These are phyloP conservation scores for Chauna torquata DNA, from an alignment of 2,113 vertebrate genomes.

Conservation along the genomic window DNA sequence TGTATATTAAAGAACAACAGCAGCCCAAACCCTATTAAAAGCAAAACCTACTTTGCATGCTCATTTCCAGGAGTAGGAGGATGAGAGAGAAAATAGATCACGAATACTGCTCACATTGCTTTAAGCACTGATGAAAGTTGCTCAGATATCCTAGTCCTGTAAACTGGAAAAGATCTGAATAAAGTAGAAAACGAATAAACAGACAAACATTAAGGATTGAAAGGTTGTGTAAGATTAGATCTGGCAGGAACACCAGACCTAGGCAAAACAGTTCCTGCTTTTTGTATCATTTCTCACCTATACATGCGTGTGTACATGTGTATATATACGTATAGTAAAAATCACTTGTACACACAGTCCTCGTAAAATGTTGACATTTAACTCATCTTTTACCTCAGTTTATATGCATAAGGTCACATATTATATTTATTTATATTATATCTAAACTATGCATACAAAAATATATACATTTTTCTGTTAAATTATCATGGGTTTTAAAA, in stretches of 20 bases:
- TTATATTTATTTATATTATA: neutral
- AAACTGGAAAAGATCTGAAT: neutral
- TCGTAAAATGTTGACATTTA: neutral
- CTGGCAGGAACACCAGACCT: neutral
- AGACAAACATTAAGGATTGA: neutral
- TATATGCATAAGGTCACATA: neutral
- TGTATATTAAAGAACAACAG: neutral
- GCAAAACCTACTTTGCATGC: rapidly evolving
- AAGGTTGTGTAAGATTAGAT: conserved; percentile 7
- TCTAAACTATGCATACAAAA: neutral
- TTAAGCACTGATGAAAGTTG: neutral
- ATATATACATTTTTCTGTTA: neutral
- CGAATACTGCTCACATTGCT: rapidly evolving
- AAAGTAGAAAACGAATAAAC: neutral
- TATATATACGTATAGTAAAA: neutral
- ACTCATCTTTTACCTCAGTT: neutral
- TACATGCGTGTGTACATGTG: rapidly evolving
- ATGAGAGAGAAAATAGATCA: neutral
- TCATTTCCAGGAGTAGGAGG: neutral
- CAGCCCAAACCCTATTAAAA: neutral
- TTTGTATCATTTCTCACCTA: neutral
- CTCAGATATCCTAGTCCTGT: neutral
- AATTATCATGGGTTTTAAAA: neutral
- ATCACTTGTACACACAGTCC: neutral
- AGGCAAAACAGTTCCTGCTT: neutral